Conservation (phyloP, 2,888 invertebrate species). For the Orchestes rusci region DNA sequence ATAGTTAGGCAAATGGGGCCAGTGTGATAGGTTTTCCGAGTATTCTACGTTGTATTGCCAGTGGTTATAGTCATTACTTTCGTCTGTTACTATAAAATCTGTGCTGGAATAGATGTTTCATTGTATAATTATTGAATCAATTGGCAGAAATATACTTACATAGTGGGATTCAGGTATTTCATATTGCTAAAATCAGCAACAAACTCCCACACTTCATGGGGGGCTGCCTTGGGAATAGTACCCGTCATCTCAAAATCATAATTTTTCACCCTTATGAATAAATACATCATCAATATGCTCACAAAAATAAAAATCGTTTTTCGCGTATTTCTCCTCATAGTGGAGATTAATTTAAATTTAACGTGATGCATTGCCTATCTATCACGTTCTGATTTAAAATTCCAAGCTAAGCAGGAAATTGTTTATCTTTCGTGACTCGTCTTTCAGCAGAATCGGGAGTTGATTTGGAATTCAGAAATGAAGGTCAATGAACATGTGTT, state of each 20-base stretch:
- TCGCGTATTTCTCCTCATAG: conserved; percentile 37
- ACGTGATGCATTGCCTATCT: too few species aligned
- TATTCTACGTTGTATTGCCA: conserved; percentile 65
- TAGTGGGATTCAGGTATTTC: conserved; percentile 62
- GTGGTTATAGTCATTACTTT: conserved; percentile 58
- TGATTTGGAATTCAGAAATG: too few species aligned
- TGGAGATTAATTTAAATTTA: too few species aligned
- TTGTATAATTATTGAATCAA: background rate
- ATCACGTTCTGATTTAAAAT: too few species aligned
- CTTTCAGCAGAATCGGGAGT: too few species aligned
- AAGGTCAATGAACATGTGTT: too few species aligned
- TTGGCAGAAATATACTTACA: conserved; percentile 49
- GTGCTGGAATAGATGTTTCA: conserved; percentile 42
- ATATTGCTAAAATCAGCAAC: conserved; percentile 70
- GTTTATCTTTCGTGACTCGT: conserved; percentile 15
- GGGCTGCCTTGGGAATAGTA: conserved; percentile 49
- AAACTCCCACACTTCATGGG: conserved; percentile 62
- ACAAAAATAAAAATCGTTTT: conserved; percentile 30
- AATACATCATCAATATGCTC: conserved; percentile 32
- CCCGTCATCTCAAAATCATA: conserved; percentile 46
- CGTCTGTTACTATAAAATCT: conserved; percentile 55
- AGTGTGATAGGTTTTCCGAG: conserved; percentile 55
- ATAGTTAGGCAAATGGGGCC: conserved; percentile 55
- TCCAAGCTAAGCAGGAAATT: too few species aligned
- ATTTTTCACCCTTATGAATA: conserved; percentile 35